Percentiles rank a stretch among this genome's conserved stretches.
Evolutionary conservation across 23 tunicate genomes (phyloP).

Genomic region (Ascidia mentula): DNA sequence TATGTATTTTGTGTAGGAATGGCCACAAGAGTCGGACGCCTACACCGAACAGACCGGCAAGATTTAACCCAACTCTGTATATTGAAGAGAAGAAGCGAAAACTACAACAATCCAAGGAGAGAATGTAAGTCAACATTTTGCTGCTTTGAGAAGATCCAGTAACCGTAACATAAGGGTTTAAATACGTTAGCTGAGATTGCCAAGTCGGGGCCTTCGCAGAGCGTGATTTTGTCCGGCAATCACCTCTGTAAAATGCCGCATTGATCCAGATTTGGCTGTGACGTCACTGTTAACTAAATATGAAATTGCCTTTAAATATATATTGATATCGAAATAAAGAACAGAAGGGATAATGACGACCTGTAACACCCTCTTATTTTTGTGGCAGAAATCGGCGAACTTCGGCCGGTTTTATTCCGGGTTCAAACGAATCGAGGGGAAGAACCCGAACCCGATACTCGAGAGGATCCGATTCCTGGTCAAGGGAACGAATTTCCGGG

Average conservation of each 20-base stretch:
- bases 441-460: constrained; percentile 35
- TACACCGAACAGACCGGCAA: constrained; percentile 50
- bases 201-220: too few species aligned
- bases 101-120: constrained; percentile 64
- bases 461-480: constrained; percentile 1
- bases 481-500: constrained; percentile 21
- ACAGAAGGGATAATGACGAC: too few species aligned
- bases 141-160: too few species aligned
- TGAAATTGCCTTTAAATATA: too few species aligned
- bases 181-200: too few species aligned
- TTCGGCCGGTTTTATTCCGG: constrained; percentile 46
- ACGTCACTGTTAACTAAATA: too few species aligned
- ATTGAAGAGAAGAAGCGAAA: constrained; percentile 74
- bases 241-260: too few species aligned
- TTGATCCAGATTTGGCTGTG: too few species aligned
- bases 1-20: constrained; percentile 25
- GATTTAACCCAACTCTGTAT: constrained; percentile 84
- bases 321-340: too few species aligned
- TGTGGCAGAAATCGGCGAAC: constrained; percentile 50
- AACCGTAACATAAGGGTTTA: too few species aligned
- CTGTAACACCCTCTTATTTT: too few species aligned
- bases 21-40: constrained; percentile 68
- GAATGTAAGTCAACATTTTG: constrained; percentile 52
- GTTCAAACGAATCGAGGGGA: constrained; percentile 60
- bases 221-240: too few species aligned